phyloP scores from a whole-genome alignment of 2,797 vertebrate species.

The Numenius phaeopus region DNA sequence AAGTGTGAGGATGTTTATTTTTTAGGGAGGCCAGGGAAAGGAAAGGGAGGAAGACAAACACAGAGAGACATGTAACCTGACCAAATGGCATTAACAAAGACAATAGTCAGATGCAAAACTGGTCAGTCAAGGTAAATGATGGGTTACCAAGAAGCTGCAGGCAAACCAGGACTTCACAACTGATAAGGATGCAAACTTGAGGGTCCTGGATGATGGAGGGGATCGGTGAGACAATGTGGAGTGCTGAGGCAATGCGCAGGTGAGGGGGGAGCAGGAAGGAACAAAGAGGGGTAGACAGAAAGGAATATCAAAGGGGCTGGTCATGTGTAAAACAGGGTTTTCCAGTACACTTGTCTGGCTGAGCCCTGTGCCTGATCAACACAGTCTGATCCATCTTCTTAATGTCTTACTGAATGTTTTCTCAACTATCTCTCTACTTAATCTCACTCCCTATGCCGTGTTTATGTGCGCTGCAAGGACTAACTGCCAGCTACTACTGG shows the following conservation, averaged over 20 bases:
- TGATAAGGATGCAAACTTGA: neutral
- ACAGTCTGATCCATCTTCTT: neutral
- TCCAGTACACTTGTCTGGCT: neutral
- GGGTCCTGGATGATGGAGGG: neutral
- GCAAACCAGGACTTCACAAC: neutral
- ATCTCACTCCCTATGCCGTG: neutral
- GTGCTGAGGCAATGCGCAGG: neutral
- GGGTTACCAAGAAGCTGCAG: neutral
- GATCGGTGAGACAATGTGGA: rapidly evolving
- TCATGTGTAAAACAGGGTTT: rapidly evolving
- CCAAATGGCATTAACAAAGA: neutral
- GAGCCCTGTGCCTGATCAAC: neutral
- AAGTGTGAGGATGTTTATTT: neutral
- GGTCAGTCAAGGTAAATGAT: neutral
- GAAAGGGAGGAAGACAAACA: neutral
- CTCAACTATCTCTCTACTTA: rapidly evolving
- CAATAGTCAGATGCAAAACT: neutral
- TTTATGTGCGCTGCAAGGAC: rapidly evolving
- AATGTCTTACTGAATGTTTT: neutral
- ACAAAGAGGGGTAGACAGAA: neutral
- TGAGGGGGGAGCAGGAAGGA: neutral
- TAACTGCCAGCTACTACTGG: neutral
- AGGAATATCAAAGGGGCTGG: neutral
- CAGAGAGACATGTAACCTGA: neutral
- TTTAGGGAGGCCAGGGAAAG: neutral